Conservation (phyloP, 2,797 vertebrate species). For the Morus bassanus region DNA sequence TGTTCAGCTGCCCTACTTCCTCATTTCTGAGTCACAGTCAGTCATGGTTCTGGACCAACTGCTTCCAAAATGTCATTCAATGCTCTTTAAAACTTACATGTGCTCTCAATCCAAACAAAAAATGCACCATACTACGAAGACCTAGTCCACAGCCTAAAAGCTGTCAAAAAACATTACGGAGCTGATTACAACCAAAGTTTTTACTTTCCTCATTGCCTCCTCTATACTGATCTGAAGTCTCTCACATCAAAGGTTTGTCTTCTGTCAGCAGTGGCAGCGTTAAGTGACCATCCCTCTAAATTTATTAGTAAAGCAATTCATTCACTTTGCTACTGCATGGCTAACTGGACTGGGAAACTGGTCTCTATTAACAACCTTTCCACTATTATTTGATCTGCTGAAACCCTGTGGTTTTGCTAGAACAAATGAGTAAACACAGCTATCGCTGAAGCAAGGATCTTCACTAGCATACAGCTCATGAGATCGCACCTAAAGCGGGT, state of each 20-base stretch:
- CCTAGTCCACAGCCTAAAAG: background rate
- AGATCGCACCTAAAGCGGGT: background rate
- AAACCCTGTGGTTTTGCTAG: background rate
- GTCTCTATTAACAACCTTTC: background rate
- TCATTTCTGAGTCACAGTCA: background rate
- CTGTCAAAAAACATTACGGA: background rate
- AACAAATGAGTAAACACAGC: background rate
- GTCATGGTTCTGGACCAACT: background rate
- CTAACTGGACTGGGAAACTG: background rate
- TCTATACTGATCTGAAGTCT: background rate
- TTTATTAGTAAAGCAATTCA: background rate
- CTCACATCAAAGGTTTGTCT: background rate
- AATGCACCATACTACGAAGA: background rate
- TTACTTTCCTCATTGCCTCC: background rate
- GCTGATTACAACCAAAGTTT: background rate
- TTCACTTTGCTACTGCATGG: background rate
- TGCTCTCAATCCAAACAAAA: background rate
- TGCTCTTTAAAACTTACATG: background rate
- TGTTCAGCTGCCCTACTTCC: background rate
- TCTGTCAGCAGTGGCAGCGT: background rate
- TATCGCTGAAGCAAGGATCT: background rate
- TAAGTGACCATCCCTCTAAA: background rate
- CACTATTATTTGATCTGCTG: background rate
- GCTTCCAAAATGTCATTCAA: background rate
- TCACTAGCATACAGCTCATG: background rate